Conservation (phyloP, 2,113 vertebrate species). For the Muntiacus muntjak region DNA sequence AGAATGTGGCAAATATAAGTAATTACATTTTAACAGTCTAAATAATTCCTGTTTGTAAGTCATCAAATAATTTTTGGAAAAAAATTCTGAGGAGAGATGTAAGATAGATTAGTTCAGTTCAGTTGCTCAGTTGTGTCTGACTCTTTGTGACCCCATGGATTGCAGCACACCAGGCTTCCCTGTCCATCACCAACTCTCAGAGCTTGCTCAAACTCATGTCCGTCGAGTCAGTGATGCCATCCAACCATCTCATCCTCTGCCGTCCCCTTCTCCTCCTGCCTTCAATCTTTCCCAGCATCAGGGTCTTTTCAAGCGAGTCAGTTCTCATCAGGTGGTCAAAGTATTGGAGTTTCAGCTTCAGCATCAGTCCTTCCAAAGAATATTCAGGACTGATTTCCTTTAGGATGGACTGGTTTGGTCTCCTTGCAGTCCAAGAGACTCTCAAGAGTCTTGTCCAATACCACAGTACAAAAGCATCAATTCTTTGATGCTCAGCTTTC, state of each 20-base stretch:
- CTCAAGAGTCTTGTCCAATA: not conserved
- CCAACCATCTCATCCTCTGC: not conserved
- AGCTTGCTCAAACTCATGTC: not conserved
- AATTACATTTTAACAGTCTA: not conserved
- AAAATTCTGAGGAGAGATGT: not conserved
- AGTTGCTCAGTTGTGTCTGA: not conserved
- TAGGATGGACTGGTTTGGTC: not conserved
- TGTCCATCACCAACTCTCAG: not conserved
- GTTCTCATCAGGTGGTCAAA: not conserved
- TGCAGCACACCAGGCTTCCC: not conserved
- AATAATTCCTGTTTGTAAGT: slow-evolving; percentile 26
- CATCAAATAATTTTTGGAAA: not conserved
- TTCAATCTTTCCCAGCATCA: not conserved
- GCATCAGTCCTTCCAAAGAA: not conserved
- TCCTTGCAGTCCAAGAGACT: not conserved
- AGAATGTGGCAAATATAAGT: not conserved
- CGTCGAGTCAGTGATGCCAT: not conserved
- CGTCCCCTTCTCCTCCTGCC: not conserved
- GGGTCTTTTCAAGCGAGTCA: not conserved
- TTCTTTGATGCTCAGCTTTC: not conserved
- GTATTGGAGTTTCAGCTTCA: not conserved
- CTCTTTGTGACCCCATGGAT: not conserved
- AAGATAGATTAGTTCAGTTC: not conserved
- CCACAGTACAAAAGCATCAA: not conserved
- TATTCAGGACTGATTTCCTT: not conserved